These are phyloP conservation scores for Dasyprocta punctata DNA, from an alignment of 2,113 vertebrate genomes.

Conservation along the genomic window DNA sequence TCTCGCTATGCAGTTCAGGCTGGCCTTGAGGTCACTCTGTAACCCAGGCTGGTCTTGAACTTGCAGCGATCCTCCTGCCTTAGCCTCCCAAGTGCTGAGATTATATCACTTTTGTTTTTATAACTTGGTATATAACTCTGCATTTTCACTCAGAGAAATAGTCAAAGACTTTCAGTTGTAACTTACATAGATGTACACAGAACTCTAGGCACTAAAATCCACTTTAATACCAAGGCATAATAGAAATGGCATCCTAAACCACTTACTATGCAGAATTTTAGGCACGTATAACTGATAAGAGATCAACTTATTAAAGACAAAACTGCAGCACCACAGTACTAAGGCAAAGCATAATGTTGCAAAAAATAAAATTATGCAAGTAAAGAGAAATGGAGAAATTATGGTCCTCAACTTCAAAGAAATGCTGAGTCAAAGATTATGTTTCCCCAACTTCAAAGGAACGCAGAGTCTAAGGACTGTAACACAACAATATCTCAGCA, in stretches of 20 bases:
- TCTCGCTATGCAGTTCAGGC: too few species aligned
- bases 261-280: not conserved
- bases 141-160: not conserved
- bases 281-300: not conserved
- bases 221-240: constrained; percentile 38
- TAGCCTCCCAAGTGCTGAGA: too few species aligned
- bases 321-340: constrained; percentile 3
- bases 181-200: constrained; percentile 30
- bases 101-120: constrained; percentile 34
- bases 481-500: not conserved
- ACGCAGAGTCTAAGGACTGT: not conserved
- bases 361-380: constrained; percentile 37
- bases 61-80: too few species aligned
- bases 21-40: too few species aligned
- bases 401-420: constrained; percentile 46
- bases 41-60: too few species aligned
- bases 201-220: not conserved
- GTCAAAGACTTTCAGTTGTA: not conserved
- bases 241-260: not conserved
- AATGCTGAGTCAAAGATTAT: constrained; percentile 19
- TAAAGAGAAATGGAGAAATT: constrained; percentile 61
- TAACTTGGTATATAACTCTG: not conserved
- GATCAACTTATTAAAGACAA: not conserved
- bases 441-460: not conserved
- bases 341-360: constrained; percentile 33